Base-by-base conservation (phyloP, 1,140 invertebrate species). In the Atta texana region DNA sequence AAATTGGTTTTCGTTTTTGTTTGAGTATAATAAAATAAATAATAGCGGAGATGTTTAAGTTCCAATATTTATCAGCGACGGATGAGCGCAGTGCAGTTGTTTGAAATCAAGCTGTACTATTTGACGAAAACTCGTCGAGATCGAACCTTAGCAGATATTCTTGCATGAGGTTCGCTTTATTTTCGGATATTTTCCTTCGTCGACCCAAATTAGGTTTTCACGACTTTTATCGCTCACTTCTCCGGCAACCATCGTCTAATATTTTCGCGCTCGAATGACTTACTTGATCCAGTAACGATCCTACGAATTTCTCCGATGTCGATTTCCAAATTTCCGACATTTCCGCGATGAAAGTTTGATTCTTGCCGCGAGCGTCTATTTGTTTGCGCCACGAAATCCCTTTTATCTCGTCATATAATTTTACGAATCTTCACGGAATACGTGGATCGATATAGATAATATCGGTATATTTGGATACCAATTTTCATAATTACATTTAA, bases 261-360 rank as follows among this genome's bases (percentile, higher is more conserved):
- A 88, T 59, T 72, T 55, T 89, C 85, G 44, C 88, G 61, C 57
- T 85, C 72, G 77, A 90, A 81, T 80, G 72, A 53, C 28, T 24
- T 55, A 69, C 77, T 55, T 63, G 88, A 61, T 64, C 10, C 86
- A 59, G 74, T 90, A 88, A 87, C 89, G 87, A 86, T 87, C 55
- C 74, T 59, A 34, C 28, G 69, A 90, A 90, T 90, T 89, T 57
- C 88, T 85, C 53, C 53, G 69, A 80, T 57, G 71, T 77, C 81
- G 77, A 81, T 88, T 81, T 18, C 63, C 80, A 84, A 84, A 90
- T 90, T 90, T 66, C 76, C 63, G 49, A 76, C 49, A 59, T 88
- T 84, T 77, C 44, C 78, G n/a, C 77, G 80, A 90, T 90, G 88
- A 89, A 90, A 89, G 86, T 90, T 90, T 90, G 72, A 89, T 87